Evolutionary conservation across 2,113 vertebrate species (phyloP), one percentile per base, ranked within the genome.

Genomic region (Oreocharis arfaki): DNA sequence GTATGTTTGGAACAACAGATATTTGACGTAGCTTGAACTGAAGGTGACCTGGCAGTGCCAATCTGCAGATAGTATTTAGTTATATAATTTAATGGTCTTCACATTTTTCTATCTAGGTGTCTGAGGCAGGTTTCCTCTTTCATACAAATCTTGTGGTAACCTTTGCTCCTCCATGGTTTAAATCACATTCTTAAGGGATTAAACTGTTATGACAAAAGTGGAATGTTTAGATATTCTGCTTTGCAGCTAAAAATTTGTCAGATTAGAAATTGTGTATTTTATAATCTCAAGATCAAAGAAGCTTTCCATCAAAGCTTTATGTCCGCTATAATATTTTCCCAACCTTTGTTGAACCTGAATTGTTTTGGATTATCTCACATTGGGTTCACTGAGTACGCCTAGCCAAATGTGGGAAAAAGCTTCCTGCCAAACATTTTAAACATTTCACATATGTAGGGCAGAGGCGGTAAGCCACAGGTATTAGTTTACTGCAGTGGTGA

Each of bases 231-330:
- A 97, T 97, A 98, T 97, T 97, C 97, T 97, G 92, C 97, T 98
- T 97, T 97, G 97, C 97, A 94, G 97, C 96, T 98, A 97, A 97
- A 98, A 98, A 98, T 98, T 98, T 98, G 98, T 98, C 98, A 98
- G 98, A 98, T 98, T 98, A 98, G 97, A 97, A 98, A 97, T 96
- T 96, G 97, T 97, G 98, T 98, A 96, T 97, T 98, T 98, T 97
- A 97, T 98, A 98, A 98, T 98, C 98, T 98, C 97, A 84, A 98
- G 96, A 98, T 98, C 98, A 98, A 98, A 98, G 98, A 96, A 96
- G 87, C 95, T 98, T 97, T 97, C 96, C 97, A 97, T 98, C 98
- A 98, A 98, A 98, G 98, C 98, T 97, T 96, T 95, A 65, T 71
- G 96, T 98, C 97, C 22, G 11, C 96, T 97, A 82, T 96, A 98